Percentiles rank a stretch among this genome's conserved stretches.
phyloP scores from a whole-genome alignment of 2,797 vertebrate species.

The Lepidocolaptes lacrymiger region DNA sequence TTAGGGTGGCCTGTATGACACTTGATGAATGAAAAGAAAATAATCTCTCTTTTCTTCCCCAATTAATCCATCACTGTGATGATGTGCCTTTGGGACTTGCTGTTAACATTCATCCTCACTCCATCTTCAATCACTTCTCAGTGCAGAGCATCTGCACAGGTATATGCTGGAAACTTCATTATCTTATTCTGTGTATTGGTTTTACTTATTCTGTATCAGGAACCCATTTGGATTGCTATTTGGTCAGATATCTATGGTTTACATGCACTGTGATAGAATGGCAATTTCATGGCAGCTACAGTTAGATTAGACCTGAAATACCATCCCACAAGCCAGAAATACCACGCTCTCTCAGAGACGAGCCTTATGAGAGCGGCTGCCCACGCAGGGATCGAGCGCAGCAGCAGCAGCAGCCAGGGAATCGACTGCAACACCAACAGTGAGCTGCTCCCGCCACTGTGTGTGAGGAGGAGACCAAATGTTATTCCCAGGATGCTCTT shows the following conservation, averaged over 20 bases:
- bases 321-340: neutral
- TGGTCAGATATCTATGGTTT: neutral
- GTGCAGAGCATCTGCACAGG: neutral
- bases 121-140: neutral
- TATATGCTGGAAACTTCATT: neutral
- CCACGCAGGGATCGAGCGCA: accelerated
- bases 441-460: neutral
- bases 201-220: neutral
- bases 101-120: neutral
- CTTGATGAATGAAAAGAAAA: neutral
- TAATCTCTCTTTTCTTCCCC: neutral
- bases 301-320: neutral
- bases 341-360: neutral
- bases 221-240: neutral
- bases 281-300: neutral
- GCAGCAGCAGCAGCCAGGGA: neutral
- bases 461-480: neutral
- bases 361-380: neutral
- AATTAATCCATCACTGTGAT: neutral
- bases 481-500: neutral
- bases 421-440: neutral
- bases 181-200: neutral
- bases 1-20: neutral
- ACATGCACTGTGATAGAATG: neutral
- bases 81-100: neutral